Evolutionary conservation across 1,140 invertebrate genomes (phyloP).

Genomic region (Heliconius hewitsoni): DNA sequence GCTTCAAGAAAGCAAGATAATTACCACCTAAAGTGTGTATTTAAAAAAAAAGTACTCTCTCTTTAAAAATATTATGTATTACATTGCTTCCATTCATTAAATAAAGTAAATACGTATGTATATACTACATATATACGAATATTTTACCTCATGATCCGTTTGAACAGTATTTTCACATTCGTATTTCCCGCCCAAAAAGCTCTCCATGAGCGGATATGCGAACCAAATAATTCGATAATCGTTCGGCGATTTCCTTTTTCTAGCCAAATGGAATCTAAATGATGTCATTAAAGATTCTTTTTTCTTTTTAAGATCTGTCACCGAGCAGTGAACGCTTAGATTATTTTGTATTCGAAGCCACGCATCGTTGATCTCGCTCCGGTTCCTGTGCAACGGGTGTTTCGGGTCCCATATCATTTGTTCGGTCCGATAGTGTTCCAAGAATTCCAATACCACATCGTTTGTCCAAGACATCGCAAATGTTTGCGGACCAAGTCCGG

Average conservation of each 20-base stretch:
- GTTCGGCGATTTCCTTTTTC: conserved; percentile 55
- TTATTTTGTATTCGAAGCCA: conserved; percentile 60
- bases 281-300: conserved; percentile 71
- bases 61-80: too few relatives aligned
- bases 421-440: conserved; percentile 54
- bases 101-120: background rate
- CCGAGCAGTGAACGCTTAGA: conserved; percentile 58
- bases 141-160: conserved; percentile 34
- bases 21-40: too few relatives aligned
- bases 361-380: conserved; percentile 44
- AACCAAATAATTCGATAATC: conserved; percentile 64
- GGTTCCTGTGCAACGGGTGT: conserved; percentile 46
- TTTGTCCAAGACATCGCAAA: conserved; percentile 57
- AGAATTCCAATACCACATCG: conserved; percentile 54
- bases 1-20: too few relatives aligned
- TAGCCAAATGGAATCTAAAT: conserved; percentile 62
- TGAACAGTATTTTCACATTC: conserved; percentile 59
- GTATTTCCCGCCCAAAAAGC: conserved; percentile 68
- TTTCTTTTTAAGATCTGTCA: conserved; percentile 67
- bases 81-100: too few relatives aligned
- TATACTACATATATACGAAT: too few relatives aligned
- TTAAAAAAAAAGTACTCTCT: too few relatives aligned
- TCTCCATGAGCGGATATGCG: conserved; percentile 65
- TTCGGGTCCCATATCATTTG: conserved; percentile 58
- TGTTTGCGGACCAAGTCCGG: conserved; percentile 41